Conservation (phyloP, 2,797 vertebrate genomes). For the Myripristis jacobus region DNA sequence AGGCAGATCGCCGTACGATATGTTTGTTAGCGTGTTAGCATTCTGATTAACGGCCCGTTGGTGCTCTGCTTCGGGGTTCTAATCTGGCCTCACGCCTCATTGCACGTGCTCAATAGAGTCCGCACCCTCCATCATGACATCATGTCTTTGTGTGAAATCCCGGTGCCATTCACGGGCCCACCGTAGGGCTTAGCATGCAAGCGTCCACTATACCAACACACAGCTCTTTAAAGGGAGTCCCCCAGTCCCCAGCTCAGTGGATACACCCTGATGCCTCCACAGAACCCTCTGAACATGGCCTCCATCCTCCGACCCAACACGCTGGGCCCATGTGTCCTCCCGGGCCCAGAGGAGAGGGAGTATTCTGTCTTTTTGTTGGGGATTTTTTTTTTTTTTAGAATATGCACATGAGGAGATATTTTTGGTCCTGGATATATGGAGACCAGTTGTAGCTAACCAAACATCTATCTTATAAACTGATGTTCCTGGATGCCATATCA, state of each 20-base stretch:
- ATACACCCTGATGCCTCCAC: slow-evolving; percentile 69
- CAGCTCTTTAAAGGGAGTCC: slow-evolving; percentile 81
- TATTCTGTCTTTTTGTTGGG: slow-evolving; percentile 39
- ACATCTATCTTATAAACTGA: slow-evolving; percentile 34
- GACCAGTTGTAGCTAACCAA: slow-evolving; percentile 19
- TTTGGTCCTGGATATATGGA: slow-evolving; percentile 40
- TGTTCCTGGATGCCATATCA: slow-evolving; percentile 22
- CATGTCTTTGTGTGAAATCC: slow-evolving; percentile 94
- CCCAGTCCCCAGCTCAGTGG: slow-evolving; percentile 67
- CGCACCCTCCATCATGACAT: slow-evolving; percentile 91
- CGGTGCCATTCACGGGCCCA: slow-evolving; percentile 83
- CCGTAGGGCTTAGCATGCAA: slow-evolving; percentile 80
- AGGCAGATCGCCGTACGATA: slow-evolving; percentile 90
- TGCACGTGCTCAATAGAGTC: slow-evolving; percentile 87
- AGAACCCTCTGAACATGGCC: slow-evolving; percentile 64
- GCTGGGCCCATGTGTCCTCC: slow-evolving; percentile 42
- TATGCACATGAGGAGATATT: slow-evolving; percentile 30
- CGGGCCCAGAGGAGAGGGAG: slow-evolving; percentile 40
- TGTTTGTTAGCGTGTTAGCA: slow-evolving; percentile 89
- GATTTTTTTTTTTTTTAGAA: slow-evolving; percentile 31
- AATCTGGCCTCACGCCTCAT: slow-evolving; percentile 90
- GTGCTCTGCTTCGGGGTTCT: slow-evolving; percentile 86
- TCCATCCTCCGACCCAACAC: slow-evolving; percentile 39
- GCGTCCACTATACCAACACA: slow-evolving; percentile 82
- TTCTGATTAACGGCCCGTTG: slow-evolving; percentile 84